These are phyloP conservation scores for Dasypolia templi DNA, from an alignment of 2,888 invertebrate genomes.

Conservation along the genomic window DNA sequence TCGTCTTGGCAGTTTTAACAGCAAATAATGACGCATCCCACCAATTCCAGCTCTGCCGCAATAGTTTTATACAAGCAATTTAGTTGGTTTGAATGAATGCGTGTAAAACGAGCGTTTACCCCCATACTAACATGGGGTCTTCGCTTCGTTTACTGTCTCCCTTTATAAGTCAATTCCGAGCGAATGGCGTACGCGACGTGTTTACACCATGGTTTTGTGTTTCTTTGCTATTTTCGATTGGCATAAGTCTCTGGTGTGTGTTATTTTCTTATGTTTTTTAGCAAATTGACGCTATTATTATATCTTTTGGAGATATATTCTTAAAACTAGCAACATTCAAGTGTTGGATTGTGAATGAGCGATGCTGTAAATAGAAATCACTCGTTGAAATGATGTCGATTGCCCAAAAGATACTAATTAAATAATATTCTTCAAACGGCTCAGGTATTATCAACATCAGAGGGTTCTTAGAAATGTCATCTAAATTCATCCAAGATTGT, in stretches of 20 bases:
- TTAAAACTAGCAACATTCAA: background rate
- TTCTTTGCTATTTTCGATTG: conserved; percentile 67
- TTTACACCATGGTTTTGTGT: conserved; percentile 71
- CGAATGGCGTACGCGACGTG: conserved; percentile 71
- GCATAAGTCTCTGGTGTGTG: conserved; percentile 35
- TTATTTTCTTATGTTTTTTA: conserved; percentile 20
- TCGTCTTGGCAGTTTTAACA: background rate
- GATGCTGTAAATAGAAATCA: too few species aligned
- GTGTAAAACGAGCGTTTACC: conserved; percentile 71
- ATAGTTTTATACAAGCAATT: conserved; percentile 65
- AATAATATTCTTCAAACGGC: background rate
- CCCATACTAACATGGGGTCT: conserved; percentile 68
- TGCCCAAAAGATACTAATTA: background rate
- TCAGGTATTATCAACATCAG: background rate
- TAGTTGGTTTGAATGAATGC: conserved; percentile 66
- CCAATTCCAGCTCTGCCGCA: conserved; percentile 28
- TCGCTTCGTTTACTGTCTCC: conserved; percentile 67
- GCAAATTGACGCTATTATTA: background rate
- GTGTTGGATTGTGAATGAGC: background rate
- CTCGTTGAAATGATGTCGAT: background rate
- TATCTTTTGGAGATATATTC: background rate
- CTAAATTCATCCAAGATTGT: background rate
- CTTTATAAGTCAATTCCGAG: conserved; percentile 74
- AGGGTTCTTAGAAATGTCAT: background rate
- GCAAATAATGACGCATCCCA: conserved; percentile 11